These are phyloP conservation scores for Xiphydria camelus DNA, from an alignment of 2,888 invertebrate genomes.

Conservation along the genomic window DNA sequence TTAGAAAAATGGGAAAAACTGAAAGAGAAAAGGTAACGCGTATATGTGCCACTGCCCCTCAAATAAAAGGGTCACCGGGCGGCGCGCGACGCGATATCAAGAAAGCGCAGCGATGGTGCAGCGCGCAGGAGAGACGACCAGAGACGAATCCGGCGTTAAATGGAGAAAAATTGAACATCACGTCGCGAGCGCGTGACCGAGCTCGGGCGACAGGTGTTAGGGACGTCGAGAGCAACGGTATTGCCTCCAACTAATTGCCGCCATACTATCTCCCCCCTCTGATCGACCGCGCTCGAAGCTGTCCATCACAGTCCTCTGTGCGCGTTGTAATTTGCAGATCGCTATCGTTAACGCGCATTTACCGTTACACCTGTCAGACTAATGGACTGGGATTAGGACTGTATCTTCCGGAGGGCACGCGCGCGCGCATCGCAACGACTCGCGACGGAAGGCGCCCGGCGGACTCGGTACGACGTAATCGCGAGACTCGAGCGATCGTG, in stretches of 20 bases:
- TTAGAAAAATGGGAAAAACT: too few relatives aligned
- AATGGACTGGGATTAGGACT: slow-evolving; percentile 48
- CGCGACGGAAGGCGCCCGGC: slow-evolving; percentile 15
- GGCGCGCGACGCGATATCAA: too few relatives aligned
- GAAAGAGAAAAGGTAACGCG: too few relatives aligned
- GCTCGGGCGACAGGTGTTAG: slow-evolving; percentile 7
- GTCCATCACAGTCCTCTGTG: slow-evolving; percentile 40
- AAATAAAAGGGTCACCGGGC: too few relatives aligned
- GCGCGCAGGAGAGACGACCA: too few relatives aligned
- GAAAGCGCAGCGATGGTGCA: too few relatives aligned
- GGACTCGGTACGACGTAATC: slow-evolving; percentile 19
- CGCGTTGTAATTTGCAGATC: slow-evolving; percentile 50
- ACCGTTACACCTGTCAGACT: slow-evolving; percentile 50
- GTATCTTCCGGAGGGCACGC: too few relatives aligned
- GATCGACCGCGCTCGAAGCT: slow-evolving; percentile 34
- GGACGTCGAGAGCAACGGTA: slow-evolving; percentile 12
- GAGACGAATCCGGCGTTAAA: slow-evolving; percentile 2
- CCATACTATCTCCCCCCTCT: slow-evolving; percentile 32
- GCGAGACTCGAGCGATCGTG: slow-evolving; percentile 10
- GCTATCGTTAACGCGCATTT: slow-evolving; percentile 39
- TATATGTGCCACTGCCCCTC: too few relatives aligned
- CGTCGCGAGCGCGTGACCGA: slow-evolving; percentile 8
- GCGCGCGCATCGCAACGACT: too few relatives aligned
- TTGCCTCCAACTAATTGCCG: slow-evolving; percentile 30
- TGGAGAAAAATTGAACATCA: slow-evolving; percentile 10